Evolutionary conservation across 2,888 invertebrate species (phyloP).

Genomic region (Macroteleia sp.): DNA sequence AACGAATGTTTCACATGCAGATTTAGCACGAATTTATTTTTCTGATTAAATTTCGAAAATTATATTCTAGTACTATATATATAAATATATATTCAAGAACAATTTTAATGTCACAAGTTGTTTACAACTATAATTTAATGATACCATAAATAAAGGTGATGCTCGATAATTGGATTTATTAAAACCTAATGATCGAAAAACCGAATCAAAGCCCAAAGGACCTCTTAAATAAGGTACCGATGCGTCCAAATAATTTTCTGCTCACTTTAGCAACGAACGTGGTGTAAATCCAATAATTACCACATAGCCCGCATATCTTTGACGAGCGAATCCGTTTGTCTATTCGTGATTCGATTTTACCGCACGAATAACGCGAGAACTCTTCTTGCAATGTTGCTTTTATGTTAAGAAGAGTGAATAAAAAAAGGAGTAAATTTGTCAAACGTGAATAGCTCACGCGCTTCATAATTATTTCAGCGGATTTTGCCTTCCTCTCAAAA

Average conservation of each 20-base stretch:
- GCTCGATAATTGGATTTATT: slow-evolving; percentile 35
- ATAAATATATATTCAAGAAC: too few relatives aligned
- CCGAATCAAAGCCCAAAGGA: slow-evolving; percentile 17
- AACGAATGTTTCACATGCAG: too few relatives aligned
- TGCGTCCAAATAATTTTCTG: slow-evolving; percentile 28
- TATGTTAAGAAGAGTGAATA: slow-evolving; percentile 8
- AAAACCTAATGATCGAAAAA: slow-evolving; percentile 24
- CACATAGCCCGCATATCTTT: slow-evolving; percentile 24
- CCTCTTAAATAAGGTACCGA: slow-evolving; percentile 32
- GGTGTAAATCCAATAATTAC: slow-evolving; percentile 41
- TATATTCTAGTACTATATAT: too few relatives aligned
- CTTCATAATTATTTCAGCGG: slow-evolving; percentile 50
- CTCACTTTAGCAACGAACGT: slow-evolving; percentile 19
- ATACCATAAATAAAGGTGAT: too few relatives aligned
- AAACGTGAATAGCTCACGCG: slow-evolving; percentile 54
- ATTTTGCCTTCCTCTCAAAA: too few relatives aligned
- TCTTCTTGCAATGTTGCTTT: slow-evolving; percentile 23
- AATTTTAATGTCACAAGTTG: too few relatives aligned
- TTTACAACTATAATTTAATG: too few relatives aligned
- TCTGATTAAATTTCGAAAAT: too few relatives aligned
- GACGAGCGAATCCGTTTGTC: slow-evolving; percentile 8
- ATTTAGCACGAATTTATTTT: too few relatives aligned
- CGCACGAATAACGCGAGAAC: slow-evolving; percentile 8
- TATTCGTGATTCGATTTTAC: background rate
- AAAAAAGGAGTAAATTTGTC: slow-evolving; percentile 35